Conservation (phyloP, 2,888 invertebrate species). For the Oscheius sp. region DNA sequence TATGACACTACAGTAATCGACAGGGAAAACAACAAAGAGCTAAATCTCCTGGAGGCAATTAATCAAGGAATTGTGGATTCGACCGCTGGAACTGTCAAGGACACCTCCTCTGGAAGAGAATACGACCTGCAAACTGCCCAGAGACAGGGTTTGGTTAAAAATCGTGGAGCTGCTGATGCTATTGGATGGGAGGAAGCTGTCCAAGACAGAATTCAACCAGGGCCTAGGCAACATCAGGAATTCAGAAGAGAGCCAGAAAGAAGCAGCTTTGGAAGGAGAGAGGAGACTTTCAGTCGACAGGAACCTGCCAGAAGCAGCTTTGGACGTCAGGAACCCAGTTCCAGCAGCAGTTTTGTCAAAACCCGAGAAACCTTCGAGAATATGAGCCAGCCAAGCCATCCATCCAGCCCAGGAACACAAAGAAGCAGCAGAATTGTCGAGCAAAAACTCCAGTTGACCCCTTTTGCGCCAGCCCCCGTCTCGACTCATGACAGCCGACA, state of each 20-base stretch:
- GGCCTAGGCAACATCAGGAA: not conserved
- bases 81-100: slow-evolving; percentile 74
- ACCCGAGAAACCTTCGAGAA: slow-evolving; percentile 13
- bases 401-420: slow-evolving; percentile 36
- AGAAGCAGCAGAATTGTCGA: slow-evolving; percentile 55
- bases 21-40: slow-evolving; percentile 61
- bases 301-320: not conserved
- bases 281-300: not conserved
- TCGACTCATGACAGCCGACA: slow-evolving; percentile 49
- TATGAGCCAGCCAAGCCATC: not conserved
- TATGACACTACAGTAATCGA: slow-evolving; percentile 72
- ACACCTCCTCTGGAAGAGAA: slow-evolving; percentile 74
- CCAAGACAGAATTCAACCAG: slow-evolving; percentile 13
- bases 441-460: slow-evolving; percentile 70
- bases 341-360: not conserved
- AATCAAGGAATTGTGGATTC: slow-evolving; percentile 75
- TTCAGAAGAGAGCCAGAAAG: no score
- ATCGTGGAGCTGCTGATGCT: slow-evolving; percentile 46
- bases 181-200: slow-evolving; percentile 18
- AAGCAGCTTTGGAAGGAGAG: no score
- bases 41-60: slow-evolving; percentile 75
- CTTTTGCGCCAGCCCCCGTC: slow-evolving; percentile 57
- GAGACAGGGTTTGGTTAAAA: slow-evolving; percentile 72
- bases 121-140: slow-evolving; percentile 74
- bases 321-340: not conserved